Base-by-base conservation (phyloP, 2,113 vertebrate species). In the Callocephalon fimbriatum region DNA sequence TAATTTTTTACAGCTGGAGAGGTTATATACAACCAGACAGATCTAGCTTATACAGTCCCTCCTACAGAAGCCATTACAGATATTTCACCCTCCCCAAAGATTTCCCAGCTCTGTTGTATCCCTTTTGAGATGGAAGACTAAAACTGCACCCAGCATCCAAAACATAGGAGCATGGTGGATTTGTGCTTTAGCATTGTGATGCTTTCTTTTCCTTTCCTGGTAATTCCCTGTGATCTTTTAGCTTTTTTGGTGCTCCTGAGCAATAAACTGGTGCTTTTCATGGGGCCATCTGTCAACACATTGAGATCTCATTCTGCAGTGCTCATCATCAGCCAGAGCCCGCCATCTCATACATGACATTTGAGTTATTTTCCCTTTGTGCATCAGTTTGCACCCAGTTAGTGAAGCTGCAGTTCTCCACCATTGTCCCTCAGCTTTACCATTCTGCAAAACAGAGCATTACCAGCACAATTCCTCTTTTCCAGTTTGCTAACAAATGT, bases 341-440 rank as follows among this genome's bases (percentile, higher is more conserved):
- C 6, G 5, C 40, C 7, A 6, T n/a, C 38, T 72, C 47, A 2
- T 44, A 38, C 0, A 0, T 63, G 51, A 26, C 6, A 38, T 81
- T 42, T 50, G 61, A 29, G 25, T 42, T 73, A 26, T 68, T 95
- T 88, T 65, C 32, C 31, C 16, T 37, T 37, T 50, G 29, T 63
- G 54, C 14, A 37, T 32, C 82, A 32, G 38, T 84, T 63, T 53
- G 42, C 59, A 31, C 16, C 20, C 27, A 29, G 10, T 31, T n/a
- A 37, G 9, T 1, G 5, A 53, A 53, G 4, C n/a, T 65, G 22
- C 50, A 73, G 72, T 25, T 27, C 40, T 68, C 76, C 63, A 12
- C 3, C 1, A 0, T 9, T 27, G 42, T 53, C n/a, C 68, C 21
- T 76, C 63, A 76, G 23, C 82, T 63, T 58, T 25, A 51, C 13